A percentile compares a stretch with the other conserved stretches of the same genome.
Evolutionary conservation across 2,888 invertebrate species (phyloP).

Genomic region (Caenorhabditis sp.): DNA sequence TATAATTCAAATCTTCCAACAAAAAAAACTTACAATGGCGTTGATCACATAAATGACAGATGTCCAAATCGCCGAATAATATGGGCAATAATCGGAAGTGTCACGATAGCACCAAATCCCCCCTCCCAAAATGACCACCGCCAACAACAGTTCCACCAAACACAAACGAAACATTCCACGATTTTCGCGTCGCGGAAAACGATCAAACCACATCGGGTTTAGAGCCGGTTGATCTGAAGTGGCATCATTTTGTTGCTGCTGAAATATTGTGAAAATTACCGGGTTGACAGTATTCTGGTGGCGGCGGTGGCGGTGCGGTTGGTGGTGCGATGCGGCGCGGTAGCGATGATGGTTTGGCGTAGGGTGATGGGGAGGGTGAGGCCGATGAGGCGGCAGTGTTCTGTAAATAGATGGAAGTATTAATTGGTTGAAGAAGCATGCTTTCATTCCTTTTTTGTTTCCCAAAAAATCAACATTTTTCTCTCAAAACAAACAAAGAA

Average conservation of each 20-base stretch:
- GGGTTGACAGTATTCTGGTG: conserved; percentile 43
- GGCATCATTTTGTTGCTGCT: background rate
- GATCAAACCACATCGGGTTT: conserved; percentile 64
- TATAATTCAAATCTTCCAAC: too few species aligned
- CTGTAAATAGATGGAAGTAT: conserved; percentile 1
- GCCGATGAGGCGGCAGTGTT: conserved; percentile 18
- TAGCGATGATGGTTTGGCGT: conserved; percentile 17
- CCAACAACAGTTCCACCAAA: conserved; percentile 61
- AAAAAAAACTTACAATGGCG: conserved; percentile 38
- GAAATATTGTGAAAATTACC: background rate
- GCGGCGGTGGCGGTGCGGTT: conserved; percentile 50
- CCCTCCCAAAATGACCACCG: conserved; percentile 60
- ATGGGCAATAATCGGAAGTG: conserved; percentile 69
- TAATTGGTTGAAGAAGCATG: background rate
- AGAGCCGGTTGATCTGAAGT: conserved; percentile 36
- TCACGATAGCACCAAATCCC: conserved; percentile 68
- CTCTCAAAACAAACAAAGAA: too few species aligned
- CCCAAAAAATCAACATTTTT: too few species aligned
- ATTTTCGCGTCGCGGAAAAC: conserved; percentile 64
- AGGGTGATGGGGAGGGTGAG: conserved; percentile 28
- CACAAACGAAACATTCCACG: conserved; percentile 67
- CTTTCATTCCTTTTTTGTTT: background rate
- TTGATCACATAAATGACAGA: conserved; percentile 59
- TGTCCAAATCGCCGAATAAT: conserved; percentile 69
- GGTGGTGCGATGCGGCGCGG: conserved; percentile 33